phyloP scores from a whole-genome alignment of 2,888 invertebrate genomes.

The Acronicta psi region DNA sequence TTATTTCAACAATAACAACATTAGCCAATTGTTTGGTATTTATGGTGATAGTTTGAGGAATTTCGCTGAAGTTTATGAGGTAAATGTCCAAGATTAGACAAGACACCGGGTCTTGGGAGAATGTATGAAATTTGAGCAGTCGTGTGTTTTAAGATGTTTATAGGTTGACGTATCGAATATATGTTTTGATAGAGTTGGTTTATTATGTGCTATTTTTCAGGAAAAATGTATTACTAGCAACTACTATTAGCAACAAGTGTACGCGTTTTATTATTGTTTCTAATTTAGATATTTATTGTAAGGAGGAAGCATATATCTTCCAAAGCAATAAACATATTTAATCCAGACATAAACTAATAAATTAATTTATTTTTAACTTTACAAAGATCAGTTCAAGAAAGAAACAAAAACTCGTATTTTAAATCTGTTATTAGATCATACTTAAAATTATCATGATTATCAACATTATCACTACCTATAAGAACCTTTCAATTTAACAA shows the following conservation, averaged over 20 bases:
- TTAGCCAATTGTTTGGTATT: neutral
- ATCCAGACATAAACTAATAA: too few species aligned
- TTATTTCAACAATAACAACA: conserved; percentile 5
- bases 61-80: neutral
- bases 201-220: conserved; percentile 16
- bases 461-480: too few species aligned
- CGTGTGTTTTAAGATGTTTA: conserved; percentile 44
- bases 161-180: conserved; percentile 19
- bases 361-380: too few species aligned
- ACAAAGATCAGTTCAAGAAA: too few species aligned
- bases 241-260: neutral
- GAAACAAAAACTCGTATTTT: too few species aligned
- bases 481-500: too few species aligned
- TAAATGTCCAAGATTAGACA: conserved; percentile 32
- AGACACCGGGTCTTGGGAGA: conserved; percentile 32
- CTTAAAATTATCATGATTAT: too few species aligned
- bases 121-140: conserved; percentile 42
- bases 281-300: neutral
- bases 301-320: too few species aligned
- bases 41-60: conserved; percentile 3
- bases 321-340: too few species aligned
- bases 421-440: too few species aligned
- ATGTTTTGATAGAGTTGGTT: conserved; percentile 4
- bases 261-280: neutral
- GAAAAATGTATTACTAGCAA: neutral